Evolutionary conservation across 2,113 vertebrate genomes (phyloP).

Genomic region (Hippocampus mohnikei): DNA sequence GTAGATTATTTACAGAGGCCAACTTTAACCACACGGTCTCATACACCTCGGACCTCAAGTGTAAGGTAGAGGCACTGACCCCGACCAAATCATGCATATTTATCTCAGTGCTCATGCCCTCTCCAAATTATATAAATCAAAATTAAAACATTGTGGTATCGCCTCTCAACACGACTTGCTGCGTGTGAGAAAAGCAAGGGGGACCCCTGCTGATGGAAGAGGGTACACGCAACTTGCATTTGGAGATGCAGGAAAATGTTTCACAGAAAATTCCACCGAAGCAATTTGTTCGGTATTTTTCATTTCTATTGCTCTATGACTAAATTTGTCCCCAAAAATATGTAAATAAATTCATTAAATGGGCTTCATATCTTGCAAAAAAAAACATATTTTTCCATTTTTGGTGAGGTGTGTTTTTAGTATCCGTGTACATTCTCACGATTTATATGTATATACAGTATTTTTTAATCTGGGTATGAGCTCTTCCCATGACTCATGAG

Average conservation of each 20-base stretch:
- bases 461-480: not conserved
- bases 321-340: not conserved
- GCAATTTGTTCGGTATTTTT: not conserved
- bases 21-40: not conserved
- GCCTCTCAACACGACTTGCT: not conserved
- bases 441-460: too few species aligned
- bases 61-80: too few species aligned
- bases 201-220: slow-evolving; percentile 46
- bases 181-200: slow-evolving; percentile 1
- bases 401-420: not conserved
- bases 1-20: not conserved
- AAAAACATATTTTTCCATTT: too few species aligned
- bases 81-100: not conserved
- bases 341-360: too few species aligned
- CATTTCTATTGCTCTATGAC: not conserved
- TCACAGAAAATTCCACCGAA: too few species aligned
- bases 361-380: too few species aligned
- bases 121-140: not conserved
- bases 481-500: not conserved
- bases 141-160: not conserved
- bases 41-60: too few species aligned
- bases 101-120: not conserved
- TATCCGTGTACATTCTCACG: not conserved
- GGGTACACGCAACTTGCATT: slow-evolving; percentile 11
- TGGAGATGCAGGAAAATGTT: too few species aligned